Evolutionary conservation across 2,888 invertebrate species (phyloP).

Genomic region (Mimas tiliae): DNA sequence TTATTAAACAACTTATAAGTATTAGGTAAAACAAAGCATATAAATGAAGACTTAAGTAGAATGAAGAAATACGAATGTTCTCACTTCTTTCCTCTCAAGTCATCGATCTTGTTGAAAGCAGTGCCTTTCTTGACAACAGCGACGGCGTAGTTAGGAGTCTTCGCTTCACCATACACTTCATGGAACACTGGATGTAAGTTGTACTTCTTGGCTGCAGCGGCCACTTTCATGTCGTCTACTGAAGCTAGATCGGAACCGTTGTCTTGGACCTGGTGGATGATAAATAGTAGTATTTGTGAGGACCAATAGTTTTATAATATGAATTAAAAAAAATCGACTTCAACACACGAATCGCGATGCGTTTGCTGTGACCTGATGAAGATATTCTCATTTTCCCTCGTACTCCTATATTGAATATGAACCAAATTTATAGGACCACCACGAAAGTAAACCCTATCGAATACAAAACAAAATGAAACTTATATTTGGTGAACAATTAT

Average conservation of each 20-base stretch:
- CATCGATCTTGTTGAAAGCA: conserved; percentile 81
- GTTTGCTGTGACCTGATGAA: too few relatives aligned
- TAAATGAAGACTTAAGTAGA: too few relatives aligned
- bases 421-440: too few relatives aligned
- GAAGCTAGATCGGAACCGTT: conserved; percentile 89
- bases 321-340: too few relatives aligned
- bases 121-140: conserved; percentile 87
- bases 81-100: conserved; percentile 86
- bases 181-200: conserved; percentile 86
- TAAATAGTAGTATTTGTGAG: background rate
- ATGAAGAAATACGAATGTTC: conserved; percentile 39
- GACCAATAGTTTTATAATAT: background rate
- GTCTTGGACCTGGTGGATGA: conserved; percentile 78
- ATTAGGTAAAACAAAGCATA: too few relatives aligned
- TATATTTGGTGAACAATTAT: too few relatives aligned
- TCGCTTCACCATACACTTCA: conserved; percentile 85
- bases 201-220: conserved; percentile 80
- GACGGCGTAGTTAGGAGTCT: conserved; percentile 86
- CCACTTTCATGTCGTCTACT: conserved; percentile 86
- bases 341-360: too few relatives aligned
- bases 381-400: too few relatives aligned
- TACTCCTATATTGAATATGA: too few relatives aligned
- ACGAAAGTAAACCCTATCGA: too few relatives aligned
- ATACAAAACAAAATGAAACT: too few relatives aligned
- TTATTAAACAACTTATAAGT: too few relatives aligned